These are phyloP conservation scores for Oenanthe melanoleuca DNA, from an alignment of 2,113 vertebrate species.

Conservation along the genomic window DNA sequence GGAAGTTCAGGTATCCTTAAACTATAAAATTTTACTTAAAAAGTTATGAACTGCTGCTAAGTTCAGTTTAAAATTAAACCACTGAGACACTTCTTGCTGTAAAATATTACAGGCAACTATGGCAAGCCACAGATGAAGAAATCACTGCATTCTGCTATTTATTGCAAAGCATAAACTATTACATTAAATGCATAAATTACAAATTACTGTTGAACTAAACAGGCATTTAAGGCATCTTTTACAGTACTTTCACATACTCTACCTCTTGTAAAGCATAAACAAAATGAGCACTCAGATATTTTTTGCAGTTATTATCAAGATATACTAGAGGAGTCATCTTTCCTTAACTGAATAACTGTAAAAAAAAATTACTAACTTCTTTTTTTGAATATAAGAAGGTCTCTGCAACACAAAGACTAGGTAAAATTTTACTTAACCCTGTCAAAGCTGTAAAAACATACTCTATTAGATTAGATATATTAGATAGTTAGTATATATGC, in stretches of 20 bases:
- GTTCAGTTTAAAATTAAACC: neutral
- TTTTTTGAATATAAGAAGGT: neutral
- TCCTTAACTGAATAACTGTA: neutral
- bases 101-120: neutral
- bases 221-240: neutral
- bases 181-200: neutral
- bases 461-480: neutral
- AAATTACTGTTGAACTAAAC: neutral
- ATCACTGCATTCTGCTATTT: neutral
- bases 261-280: neutral
- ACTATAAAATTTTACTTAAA: neutral
- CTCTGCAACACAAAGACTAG: neutral
- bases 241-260: neutral
- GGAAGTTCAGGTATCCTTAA: neutral
- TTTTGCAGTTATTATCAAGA: neutral
- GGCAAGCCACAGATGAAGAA: neutral
- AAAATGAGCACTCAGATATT: neutral
- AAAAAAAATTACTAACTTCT: neutral
- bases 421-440: neutral
- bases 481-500: neutral
- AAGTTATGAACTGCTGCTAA: neutral
- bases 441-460: neutral
- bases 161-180: neutral
- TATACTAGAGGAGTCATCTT: neutral
- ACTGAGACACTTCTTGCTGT: neutral